Percentiles rank a stretch among this genome's conserved stretches.
phyloP scores from a whole-genome alignment of 2,113 vertebrate genomes.

The Gobius niger region DNA sequence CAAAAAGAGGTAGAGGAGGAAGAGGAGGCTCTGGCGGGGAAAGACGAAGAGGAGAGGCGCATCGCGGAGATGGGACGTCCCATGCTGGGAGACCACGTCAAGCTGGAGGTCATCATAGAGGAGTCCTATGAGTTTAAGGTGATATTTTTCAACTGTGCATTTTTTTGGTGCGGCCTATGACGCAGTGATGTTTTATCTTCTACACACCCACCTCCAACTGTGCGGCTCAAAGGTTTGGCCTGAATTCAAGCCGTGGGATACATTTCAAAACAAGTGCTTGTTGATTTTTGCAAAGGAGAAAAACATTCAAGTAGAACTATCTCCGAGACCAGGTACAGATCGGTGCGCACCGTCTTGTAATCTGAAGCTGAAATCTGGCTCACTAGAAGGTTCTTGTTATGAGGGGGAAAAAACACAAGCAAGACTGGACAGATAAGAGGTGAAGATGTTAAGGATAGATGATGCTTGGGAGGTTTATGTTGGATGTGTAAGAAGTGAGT shows the following conservation, averaged over 20 bases:
- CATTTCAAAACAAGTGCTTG: not conserved
- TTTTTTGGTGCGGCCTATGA: not conserved
- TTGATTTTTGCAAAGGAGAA: not conserved
- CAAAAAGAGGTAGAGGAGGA: constrained; percentile 80
- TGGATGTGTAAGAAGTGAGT: not conserved
- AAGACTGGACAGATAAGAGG: not conserved
- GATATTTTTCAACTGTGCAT: not conserved
- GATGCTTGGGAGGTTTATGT: not conserved
- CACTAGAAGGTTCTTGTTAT: not conserved
- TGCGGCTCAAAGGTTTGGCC: not conserved
- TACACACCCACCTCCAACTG: not conserved
- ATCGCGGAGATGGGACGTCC: constrained; percentile 96
- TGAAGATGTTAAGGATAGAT: not conserved
- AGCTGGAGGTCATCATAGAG: constrained; percentile 95
- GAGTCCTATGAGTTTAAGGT: constrained; percentile 99
- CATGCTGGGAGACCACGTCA: constrained; percentile 91
- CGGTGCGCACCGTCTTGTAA: not conserved
- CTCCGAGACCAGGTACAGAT: not conserved
- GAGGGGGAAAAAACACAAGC: not conserved
- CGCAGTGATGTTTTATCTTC: not conserved
- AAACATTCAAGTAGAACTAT: not conserved
- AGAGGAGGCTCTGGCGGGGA: constrained; percentile 83
- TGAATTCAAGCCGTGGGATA: not conserved
- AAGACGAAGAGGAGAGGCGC: constrained; percentile 91
- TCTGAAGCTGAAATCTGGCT: not conserved